Base-by-base conservation (phyloP, 2,888 invertebrate species). In the Leptinotarsa haldemani region DNA sequence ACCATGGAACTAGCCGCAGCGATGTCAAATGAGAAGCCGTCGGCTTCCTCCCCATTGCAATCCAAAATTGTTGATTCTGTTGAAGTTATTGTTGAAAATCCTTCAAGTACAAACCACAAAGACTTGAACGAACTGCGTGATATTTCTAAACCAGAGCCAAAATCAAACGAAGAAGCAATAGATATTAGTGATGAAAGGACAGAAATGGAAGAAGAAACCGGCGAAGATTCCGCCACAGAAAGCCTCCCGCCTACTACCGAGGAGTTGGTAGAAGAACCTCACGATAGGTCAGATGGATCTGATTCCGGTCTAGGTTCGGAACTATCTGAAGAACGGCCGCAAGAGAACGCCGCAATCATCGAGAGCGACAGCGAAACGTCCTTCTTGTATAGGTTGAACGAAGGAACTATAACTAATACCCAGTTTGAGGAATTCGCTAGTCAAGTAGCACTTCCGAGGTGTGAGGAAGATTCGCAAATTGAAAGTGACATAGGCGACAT, bases 251-350 rank as follows among this genome's bases (percentile, higher is more conserved):
- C 91, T 16, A 86, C 83, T 79, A 86, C 83, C 80, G 90, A 91
- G 74, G 81, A 83, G 66, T 90, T 90, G 81, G 90, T 90, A 81
- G 92, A 92, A 85, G 91, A 92, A 83, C 90, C 86, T 48, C 92
- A 92, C 83, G 91, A 91, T 77, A 90, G 84, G 71, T 94, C 94
- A 58, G 95, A 95, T 84, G 94, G 95, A 12, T 95, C 95, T 69
- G 95, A 95, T 87, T 95, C 95, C 0, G 95, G 95, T 0, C 86
- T 95, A 47, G 95, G 95, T 5, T 93, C 93, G 50, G 95, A 95
- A 87, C 90, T 92, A 70, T 89, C 90, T 71, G 93, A 93, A 77
- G 93, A 93, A 81, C 85, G 88, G 50, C 87, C 86, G 2, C 76
- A 73, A 71, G 85, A 85, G 72, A 81, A 74, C 5, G 81, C 81